Base-by-base conservation (phyloP, 2,888 invertebrate species). In the Atethmia centrago region DNA sequence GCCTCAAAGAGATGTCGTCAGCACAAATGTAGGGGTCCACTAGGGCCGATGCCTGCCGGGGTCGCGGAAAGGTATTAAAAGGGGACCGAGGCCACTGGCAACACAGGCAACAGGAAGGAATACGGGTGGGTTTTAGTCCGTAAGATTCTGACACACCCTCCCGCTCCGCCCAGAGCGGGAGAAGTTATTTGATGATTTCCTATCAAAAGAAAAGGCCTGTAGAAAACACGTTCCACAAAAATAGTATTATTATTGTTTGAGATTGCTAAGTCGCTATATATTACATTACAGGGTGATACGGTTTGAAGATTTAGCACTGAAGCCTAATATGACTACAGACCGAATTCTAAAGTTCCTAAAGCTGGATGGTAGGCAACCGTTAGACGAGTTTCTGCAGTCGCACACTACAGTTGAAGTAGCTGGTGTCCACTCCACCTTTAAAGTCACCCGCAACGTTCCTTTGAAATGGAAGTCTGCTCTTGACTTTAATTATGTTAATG, bases 391-490 rank as follows among this genome's bases (percentile, higher is more conserved):
- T 92, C 95, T 99, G 68, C 97, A 98, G 87, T 97, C 98, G 2
- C 98, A 99, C 92, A 99, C 98, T 28, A 98, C 97, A 90, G 96
- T 97, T 65, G 97, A 98, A 89, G 97, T 97, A 25, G 98, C 98
- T 12, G 98, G 98, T 28, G 98, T 98, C 49, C 98, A 98, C 83
- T 98, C 98, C 89, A 99, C 98, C 47, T 98, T 97, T 94, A 97
- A 98, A 73, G 97, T 98, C 91, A 94, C 98, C 12, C 98, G 98
- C 89, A 97, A 97, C 71, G 98, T 98, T 81, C 98, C 98, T 80
- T 98, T 98, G 92, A 98, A 98, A 93, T 99, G 99, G 99, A 97
- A 97, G 87, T 97, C 96, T 82, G 98, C 98, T 90, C 95, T 98
- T 77, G 97, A 97, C 83, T 97, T 97, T 86, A 96, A 97, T 66